phyloP scores from a whole-genome alignment of 2,888 invertebrate genomes.

The Drosophila helvetica region DNA sequence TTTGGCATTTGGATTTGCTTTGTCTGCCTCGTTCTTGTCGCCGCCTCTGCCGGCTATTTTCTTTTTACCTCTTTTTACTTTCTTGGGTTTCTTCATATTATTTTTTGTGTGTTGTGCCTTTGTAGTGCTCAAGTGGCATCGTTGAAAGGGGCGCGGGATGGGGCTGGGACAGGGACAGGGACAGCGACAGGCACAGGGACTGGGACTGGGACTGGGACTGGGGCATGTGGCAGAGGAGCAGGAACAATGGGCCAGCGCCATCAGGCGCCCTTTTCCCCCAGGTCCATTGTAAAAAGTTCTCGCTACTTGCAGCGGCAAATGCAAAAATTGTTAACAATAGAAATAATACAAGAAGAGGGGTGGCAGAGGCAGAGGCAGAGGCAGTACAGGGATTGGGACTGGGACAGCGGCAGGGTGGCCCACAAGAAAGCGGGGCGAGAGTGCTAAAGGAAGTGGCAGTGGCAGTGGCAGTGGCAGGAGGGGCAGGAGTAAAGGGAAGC shows the following conservation, averaged over 20 bases:
- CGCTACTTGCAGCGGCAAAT: constrained; percentile 76
- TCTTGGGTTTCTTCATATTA: background rate
- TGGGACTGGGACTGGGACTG: background rate
- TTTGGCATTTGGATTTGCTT: constrained; percentile 44
- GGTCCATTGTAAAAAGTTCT: constrained; percentile 69
- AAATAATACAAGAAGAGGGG: constrained; percentile 44
- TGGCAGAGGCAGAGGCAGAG: no score
- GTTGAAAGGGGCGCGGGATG: constrained; percentile 22
- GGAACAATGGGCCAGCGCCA: constrained; percentile 50
- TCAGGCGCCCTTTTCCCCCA: constrained; percentile 26
- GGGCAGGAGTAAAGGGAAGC: constrained; percentile 30
- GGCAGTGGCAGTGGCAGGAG: constrained; percentile 10
- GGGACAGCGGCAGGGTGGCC: background rate
- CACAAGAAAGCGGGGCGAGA: constrained; percentile 42
- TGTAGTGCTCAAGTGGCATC: constrained; percentile 56
- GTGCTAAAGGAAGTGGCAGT: constrained; percentile 11
- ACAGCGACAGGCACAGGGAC: no score
- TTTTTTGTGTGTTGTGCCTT: constrained; percentile 38
- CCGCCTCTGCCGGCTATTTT: constrained; percentile 50
- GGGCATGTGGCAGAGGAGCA: constrained; percentile 18
- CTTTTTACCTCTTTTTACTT: constrained; percentile 11
- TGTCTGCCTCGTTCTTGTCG: constrained; percentile 40
- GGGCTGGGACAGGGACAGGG: background rate
- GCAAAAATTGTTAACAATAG: constrained; percentile 79
- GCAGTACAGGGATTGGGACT: no score